These are phyloP conservation scores for Sander lucioperca DNA, from an alignment of 2,113 vertebrate species.

Conservation along the genomic window DNA sequence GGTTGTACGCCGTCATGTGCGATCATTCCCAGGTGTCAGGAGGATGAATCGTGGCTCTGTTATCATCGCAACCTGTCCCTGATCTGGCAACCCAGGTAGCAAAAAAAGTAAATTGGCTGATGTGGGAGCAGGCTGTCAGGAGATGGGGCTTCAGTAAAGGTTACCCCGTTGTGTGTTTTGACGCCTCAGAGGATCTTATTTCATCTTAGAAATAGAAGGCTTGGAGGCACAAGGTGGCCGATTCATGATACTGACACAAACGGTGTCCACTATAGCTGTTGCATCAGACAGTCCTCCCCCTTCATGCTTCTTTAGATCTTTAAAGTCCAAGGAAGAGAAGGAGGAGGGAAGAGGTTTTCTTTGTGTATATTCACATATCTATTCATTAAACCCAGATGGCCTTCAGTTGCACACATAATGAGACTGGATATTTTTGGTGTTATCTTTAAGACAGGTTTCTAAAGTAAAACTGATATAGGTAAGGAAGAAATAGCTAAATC, in stretches of 20 bases:
- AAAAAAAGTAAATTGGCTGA: slow-evolving; percentile 20
- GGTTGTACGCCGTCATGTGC: background rate
- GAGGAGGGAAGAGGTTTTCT: background rate
- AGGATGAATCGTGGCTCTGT: slow-evolving; percentile 30
- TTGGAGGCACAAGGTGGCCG: background rate
- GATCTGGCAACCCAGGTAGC: background rate
- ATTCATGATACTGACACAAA: background rate
- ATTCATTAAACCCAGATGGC: background rate
- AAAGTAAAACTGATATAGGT: background rate
- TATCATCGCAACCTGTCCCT: slow-evolving; percentile 9
- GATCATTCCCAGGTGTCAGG: slow-evolving; percentile 23
- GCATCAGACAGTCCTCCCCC: background rate
- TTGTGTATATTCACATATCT: background rate
- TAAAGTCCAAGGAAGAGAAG: background rate
- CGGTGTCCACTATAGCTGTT: background rate
- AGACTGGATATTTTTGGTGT: background rate
- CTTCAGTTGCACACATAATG: too few relatives aligned
- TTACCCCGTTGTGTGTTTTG: slow-evolving; percentile 11
- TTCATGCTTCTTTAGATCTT: too few relatives aligned
- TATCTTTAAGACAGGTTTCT: background rate
- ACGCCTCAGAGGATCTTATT: slow-evolving; percentile 25
- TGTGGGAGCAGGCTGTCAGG: slow-evolving; percentile 26
- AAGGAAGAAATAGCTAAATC: background rate
- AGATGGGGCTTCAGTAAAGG: slow-evolving; percentile 28
- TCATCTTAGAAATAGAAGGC: slow-evolving; percentile 18